Evolutionary conservation across 2,888 invertebrate species (phyloP).

Genomic region (Oscheius onirici): DNA sequence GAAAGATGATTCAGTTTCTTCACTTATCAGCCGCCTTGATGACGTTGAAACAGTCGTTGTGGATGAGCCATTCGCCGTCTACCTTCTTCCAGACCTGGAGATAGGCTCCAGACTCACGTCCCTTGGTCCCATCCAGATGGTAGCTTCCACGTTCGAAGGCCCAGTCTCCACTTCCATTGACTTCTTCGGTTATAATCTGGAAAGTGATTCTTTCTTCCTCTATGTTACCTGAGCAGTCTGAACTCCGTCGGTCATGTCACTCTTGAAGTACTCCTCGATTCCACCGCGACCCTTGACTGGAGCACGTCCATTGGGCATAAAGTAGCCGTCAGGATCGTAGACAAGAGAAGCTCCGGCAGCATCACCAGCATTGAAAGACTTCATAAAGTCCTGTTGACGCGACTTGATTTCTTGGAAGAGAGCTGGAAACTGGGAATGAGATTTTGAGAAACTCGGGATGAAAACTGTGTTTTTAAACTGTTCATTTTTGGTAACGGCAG

Average conservation of each 20-base stretch:
- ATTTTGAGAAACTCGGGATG: background rate
- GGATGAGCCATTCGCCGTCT: slow-evolving; percentile 70
- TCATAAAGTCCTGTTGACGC: slow-evolving; percentile 71
- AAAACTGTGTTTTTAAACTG: background rate
- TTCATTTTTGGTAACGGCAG: too few species aligned
- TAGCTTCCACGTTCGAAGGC: slow-evolving; percentile 71
- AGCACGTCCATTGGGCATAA: slow-evolving; percentile 70
- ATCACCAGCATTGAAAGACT: slow-evolving; percentile 70
- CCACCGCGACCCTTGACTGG: slow-evolving; percentile 69
- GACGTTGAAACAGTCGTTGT: slow-evolving; percentile 72
- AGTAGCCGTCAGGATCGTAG: slow-evolving; percentile 71
- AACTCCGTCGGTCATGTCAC: slow-evolving; percentile 72
- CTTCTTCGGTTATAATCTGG: slow-evolving; percentile 71
- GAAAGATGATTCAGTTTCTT: background rate
- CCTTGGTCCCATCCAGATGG: slow-evolving; percentile 69
- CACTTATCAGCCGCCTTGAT: slow-evolving; percentile 63
- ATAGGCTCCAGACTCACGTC: slow-evolving; percentile 70
- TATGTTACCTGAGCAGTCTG: slow-evolving; percentile 59
- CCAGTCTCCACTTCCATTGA: slow-evolving; percentile 71
- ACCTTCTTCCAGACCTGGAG: slow-evolving; percentile 68
- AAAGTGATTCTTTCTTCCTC: slow-evolving; percentile 1
- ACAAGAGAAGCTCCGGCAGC: slow-evolving; percentile 59
- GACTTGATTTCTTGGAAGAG: slow-evolving; percentile 71
- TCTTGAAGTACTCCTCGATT: slow-evolving; percentile 70
- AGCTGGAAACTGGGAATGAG: slow-evolving; percentile 54